Evolutionary conservation across 2,888 invertebrate genomes (phyloP), one percentile per base, ranked within the genome.

Genomic region (Erebia aethiops): DNA sequence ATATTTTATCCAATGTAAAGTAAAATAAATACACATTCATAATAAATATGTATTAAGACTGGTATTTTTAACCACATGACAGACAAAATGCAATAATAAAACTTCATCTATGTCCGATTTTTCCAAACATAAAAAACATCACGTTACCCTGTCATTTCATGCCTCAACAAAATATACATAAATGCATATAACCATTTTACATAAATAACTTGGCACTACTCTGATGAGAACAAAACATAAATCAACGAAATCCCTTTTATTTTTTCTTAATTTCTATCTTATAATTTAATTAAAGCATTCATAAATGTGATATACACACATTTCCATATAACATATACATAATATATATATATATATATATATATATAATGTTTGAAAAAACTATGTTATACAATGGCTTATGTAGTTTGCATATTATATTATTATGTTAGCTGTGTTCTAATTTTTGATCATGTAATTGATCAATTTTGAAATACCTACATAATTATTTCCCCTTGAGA

Each of bases 231-330:
- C 8, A 11, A 73, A 80, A 75, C 76, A 81, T 80, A 74, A 77
- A 70, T 64, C 71, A 72, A 72, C 72, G 63, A 74, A 73, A 72
- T 35, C 52, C 69, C 69, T 76, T 77, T 77, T 60, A 67, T 74
- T 76, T 73, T 77, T 79, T 81, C 85, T 85, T 89, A 88, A 80
- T 82, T 73, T 79, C 89, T 91, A 90, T 87, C 91, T 92, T 92
- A 92, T 76, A 86, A 79, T 87, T 84, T 93, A 92, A 87, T 93
- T 93, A 93, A 93, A 93, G 92, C 92, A 89, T 91, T 82, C 85
- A 84, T 83, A 82, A 86, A 86, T 87, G 87, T 91, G 87, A 82
- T 84, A 76, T 78, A 79, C 84, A 89, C 87, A 87, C 83, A 83
- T 83, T 83, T 76, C 74, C 70, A 73, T 77, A 74, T 75, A 74